Base-by-base conservation (phyloP, 2,113 vertebrate genomes). In the Cariama cristata region DNA sequence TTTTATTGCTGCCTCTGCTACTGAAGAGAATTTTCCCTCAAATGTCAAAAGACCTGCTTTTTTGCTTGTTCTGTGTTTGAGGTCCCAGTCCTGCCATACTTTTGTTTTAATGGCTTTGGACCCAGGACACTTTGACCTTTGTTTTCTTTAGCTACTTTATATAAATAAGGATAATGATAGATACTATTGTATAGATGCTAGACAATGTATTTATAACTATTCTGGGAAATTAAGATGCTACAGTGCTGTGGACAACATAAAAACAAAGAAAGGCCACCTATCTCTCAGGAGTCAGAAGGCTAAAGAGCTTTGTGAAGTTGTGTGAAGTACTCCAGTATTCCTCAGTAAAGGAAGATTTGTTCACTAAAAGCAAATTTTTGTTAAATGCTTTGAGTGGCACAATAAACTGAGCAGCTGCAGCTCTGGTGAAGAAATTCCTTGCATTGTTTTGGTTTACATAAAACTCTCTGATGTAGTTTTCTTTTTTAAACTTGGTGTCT, bases 401-500 rank as follows among this genome's bases (percentile, higher is more conserved):
- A 45, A 47, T 33, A 63, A 88, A 72, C n/a, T 5, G 38, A 76
- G 50, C 23, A 85, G 80, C 22, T 64, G 8, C 1, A 88, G 8
- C 20, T 74, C 49, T 82, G n/a, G 49, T 50, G 38, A 73, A 63
- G 45, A 73, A 55, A 72, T 63, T 53, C 20, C 20, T 55, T 63
- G 16, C 40, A 20, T 44, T 87, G n/a, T 73, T 84, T 67, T 60
- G 12, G 15, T 66, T 82, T 60, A 38, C 12, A 6, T 71, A 84
- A 86, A 69, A 44, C 18, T 15, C 40, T 52, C 50, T 58, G 33
- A 74, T 88, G 52, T 69, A 53, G 11, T 80, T 88, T 91, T 67
- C n/a, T 63, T 96, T 95, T 83, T 88, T 30, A 93, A 86, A 86
- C 85, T 85, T 97, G 73, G 42, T 89, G 75, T 85, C 64, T 83